Percentiles rank a stretch among this genome's conserved stretches.
Conservation (phyloP, 2,888 invertebrate species). For the Incurvaria masculella region DNA sequence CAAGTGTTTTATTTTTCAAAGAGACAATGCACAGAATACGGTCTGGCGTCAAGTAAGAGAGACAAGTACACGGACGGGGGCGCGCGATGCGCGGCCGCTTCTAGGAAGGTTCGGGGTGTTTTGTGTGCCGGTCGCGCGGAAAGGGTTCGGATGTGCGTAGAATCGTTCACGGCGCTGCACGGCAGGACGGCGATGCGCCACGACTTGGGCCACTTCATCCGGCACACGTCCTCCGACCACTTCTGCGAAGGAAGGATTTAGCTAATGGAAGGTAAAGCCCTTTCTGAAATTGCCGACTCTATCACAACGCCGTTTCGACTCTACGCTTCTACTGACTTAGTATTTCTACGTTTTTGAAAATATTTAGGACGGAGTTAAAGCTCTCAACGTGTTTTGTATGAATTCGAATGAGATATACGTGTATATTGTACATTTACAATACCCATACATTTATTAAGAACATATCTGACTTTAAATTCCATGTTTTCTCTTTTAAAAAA, state of each 20-base stretch:
- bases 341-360: too few relatives aligned
- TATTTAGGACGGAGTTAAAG: too few relatives aligned
- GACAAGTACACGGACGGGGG: constrained; percentile 10
- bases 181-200: constrained; percentile 75
- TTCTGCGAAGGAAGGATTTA: constrained; percentile 66
- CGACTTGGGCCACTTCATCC: constrained; percentile 69
- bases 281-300: too few relatives aligned
- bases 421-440: too few relatives aligned
- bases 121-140: constrained; percentile 7
- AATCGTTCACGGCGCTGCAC: constrained; percentile 54
- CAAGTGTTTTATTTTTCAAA: too few relatives aligned
- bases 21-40: constrained; percentile 46
- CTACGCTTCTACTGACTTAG: too few relatives aligned
- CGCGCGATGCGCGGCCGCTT: neutral
- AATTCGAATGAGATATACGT: too few relatives aligned
- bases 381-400: too few relatives aligned
- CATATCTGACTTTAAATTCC: too few relatives aligned
- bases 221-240: constrained; percentile 76
- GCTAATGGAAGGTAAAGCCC: constrained; percentile 20
- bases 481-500: too few relatives aligned
- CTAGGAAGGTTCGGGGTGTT: neutral
- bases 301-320: too few relatives aligned
- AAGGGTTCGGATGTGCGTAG: constrained; percentile 52
- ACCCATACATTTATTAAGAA: too few relatives aligned
- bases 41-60: constrained; percentile 46